phyloP scores from a whole-genome alignment of 2,888 invertebrate species.

The Acronicta psi region DNA sequence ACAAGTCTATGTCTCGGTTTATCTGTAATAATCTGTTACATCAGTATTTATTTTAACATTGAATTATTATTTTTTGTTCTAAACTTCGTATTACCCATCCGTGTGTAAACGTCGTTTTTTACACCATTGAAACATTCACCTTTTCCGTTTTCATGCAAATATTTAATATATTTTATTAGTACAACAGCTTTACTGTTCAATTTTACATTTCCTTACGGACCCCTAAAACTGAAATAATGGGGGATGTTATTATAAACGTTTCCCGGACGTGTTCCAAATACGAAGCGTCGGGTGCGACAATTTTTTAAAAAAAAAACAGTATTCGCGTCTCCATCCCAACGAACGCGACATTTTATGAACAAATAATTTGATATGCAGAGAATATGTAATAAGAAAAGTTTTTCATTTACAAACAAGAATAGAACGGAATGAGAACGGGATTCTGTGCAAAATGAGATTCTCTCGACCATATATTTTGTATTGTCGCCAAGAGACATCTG shows the following conservation, averaged over 20 bases:
- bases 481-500: too few relatives aligned
- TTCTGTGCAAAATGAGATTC: conserved; percentile 23
- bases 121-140: not conserved
- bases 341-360: conserved; percentile 22
- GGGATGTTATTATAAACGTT: conserved; percentile 15
- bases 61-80: too few relatives aligned
- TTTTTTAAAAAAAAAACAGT: conserved; percentile 5
- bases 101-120: too few relatives aligned
- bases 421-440: conserved; percentile 18
- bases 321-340: not conserved
- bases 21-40: too few relatives aligned
- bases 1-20: too few relatives aligned
- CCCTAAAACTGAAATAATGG: conserved; percentile 2
- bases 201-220: conserved; percentile 6
- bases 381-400: conserved; percentile 35
- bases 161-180: not conserved
- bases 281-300: not conserved
- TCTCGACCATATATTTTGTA: conserved; percentile 4
- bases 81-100: too few relatives aligned
- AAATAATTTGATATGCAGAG: conserved; percentile 36
- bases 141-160: not conserved
- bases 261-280: conserved; percentile 10
- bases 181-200: not conserved
- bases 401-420: conserved; percentile 25
- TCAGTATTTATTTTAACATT: too few relatives aligned